A percentile compares a stretch with the other conserved stretches of the same genome.
phyloP scores from a whole-genome alignment of 1,140 invertebrate species.

The Chironomus tepperi region DNA sequence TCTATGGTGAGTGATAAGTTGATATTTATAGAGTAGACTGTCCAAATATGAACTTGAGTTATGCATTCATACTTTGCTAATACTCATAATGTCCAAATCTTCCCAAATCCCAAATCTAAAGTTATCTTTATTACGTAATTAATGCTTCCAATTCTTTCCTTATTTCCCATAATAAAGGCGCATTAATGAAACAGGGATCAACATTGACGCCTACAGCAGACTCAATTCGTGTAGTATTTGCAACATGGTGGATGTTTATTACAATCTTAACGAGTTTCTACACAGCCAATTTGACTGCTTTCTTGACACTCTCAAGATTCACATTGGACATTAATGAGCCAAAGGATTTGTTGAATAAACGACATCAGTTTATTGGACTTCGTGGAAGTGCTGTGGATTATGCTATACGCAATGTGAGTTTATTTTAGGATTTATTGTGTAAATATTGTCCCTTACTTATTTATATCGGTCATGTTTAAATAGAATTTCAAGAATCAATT shows the following conservation, averaged over 20 bases:
- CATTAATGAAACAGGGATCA: constrained; percentile 79
- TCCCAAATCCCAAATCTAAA: too few relatives aligned
- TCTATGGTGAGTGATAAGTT: constrained; percentile 51
- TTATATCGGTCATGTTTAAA: too few relatives aligned
- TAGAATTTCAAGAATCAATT: too few relatives aligned
- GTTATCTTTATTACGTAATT: too few relatives aligned
- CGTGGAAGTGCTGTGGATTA: constrained; percentile 58
- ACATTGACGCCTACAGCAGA: constrained; percentile 71
- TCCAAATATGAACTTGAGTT: too few relatives aligned
- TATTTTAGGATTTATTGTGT: constrained; percentile 21
- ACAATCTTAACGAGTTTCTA: constrained; percentile 84
- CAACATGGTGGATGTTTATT: constrained; percentile 87
- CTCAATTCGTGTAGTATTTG: constrained; percentile 70
- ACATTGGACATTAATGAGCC: constrained; percentile 63
- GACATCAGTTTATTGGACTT: constrained; percentile 56
- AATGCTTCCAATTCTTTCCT: too few relatives aligned
- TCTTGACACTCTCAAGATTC: constrained; percentile 73
- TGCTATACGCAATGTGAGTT: constrained; percentile 50
- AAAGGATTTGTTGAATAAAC: constrained; percentile 55
- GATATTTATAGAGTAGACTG: too few relatives aligned
- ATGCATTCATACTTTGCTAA: too few relatives aligned
- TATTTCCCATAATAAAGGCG: constrained; percentile 31
- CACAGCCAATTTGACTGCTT: constrained; percentile 83
- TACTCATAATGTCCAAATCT: too few relatives aligned
- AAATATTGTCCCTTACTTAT: too few relatives aligned